phyloP scores from a whole-genome alignment of 2,113 vertebrate genomes.

The Vulpes ferrilata region DNA sequence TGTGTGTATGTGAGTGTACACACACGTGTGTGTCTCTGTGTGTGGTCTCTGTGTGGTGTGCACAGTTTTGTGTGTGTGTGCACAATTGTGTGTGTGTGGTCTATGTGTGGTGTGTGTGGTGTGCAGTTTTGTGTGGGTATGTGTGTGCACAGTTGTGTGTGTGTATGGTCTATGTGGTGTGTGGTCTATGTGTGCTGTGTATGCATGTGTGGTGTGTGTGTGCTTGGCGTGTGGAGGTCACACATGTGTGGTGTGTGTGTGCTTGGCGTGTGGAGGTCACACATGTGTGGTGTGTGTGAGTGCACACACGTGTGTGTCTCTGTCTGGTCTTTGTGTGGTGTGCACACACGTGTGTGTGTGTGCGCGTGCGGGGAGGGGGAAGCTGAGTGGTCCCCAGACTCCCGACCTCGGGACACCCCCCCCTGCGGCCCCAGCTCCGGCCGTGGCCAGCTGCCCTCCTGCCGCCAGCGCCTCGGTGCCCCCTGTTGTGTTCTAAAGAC shows the following conservation, averaged over 20 bases:
- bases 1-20: too few relatives aligned
- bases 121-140: neutral
- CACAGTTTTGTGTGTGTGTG: neutral
- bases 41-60: too few relatives aligned
- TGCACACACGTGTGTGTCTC: neutral
- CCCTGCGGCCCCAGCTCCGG: too few relatives aligned
- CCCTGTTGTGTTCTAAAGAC: neutral
- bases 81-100: neutral
- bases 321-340: too few relatives aligned
- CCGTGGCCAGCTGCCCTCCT: too few relatives aligned
- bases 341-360: too few relatives aligned
- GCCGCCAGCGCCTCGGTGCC: too few relatives aligned
- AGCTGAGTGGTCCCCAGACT: neutral
- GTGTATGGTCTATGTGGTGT: neutral
- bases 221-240: neutral
- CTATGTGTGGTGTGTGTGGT: too few relatives aligned
- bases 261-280: too few relatives aligned
- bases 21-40: too few relatives aligned
- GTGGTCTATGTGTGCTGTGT: neutral
- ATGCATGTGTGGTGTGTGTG: neutral
- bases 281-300: neutral
- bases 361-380: too few relatives aligned
- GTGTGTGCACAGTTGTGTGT: neutral
- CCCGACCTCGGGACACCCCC: neutral
- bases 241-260: neutral